Base-by-base conservation (phyloP, 2,888 invertebrate species). In the Chloromyia formosa region DNA sequence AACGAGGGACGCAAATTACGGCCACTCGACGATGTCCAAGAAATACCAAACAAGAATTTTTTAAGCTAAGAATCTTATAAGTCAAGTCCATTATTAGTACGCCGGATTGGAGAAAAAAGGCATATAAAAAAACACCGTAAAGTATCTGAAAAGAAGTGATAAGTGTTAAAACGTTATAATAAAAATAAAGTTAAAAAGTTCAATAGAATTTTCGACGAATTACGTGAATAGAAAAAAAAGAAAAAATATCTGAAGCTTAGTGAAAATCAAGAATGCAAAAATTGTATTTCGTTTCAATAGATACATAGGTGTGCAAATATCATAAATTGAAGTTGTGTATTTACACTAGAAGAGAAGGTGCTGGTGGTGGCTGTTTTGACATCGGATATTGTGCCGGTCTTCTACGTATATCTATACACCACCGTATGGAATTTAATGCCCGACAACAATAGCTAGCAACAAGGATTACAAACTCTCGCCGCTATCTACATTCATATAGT, bases 41-140 rank as follows among this genome's bases (percentile, higher is more conserved):
- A 71, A 66, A 71, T 71, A 69, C 69, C 71, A 56, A 54, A 69
- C 53, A 69, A 69, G 58, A 71, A 71, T 71, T 54, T 56, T 45
- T 20, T 12, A 66, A 66, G 66, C 22, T 64, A 64, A 64, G 45
- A 64, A 64, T 69, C 69, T 69, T 69, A 69, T 56, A 69, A 69
- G 35, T 69, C 27, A 53, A 14, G 20, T 23, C 9, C 14, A 10
- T 53, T 20, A n/a, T 1, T 22, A 9, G 27, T 54, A 56, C 27
- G 18, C 12, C 35, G 35, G 69, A 54, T 22, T n/a, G 42, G 40
- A 40, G 20, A 71, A 71, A 16, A 56, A 71, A 69, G 12, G 27
- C 27, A 69, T 69, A 53, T 2, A 64, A 64, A 42, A 16, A 14
- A 64, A 64, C n/a, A 42, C 35, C 16, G 16, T 18, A 0, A 49